These are phyloP conservation scores for Zaprionus ghesquierei DNA, from an alignment of 1,140 invertebrate genomes.

Conservation along the genomic window DNA sequence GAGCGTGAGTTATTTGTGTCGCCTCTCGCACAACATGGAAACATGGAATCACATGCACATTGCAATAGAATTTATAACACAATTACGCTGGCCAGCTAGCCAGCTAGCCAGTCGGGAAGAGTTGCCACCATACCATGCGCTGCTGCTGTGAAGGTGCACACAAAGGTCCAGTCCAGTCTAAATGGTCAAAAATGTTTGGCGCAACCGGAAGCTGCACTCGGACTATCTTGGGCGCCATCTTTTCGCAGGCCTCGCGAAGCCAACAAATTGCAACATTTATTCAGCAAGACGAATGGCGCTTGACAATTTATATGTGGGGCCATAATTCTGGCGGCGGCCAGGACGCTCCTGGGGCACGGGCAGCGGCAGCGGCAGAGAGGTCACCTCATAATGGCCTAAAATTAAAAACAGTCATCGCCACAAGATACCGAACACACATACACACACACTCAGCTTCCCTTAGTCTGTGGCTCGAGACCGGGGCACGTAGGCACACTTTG, in stretches of 20 bases:
- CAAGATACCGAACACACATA: constrained; percentile 49
- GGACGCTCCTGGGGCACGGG: background rate
- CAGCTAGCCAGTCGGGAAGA: too few relatives aligned
- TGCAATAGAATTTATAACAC: constrained; percentile 66
- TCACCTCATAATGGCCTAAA: constrained; percentile 76
- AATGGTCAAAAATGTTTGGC: constrained; percentile 50
- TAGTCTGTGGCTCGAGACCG: background rate
- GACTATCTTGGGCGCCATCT: constrained; percentile 57
- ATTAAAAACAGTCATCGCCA: constrained; percentile 76
- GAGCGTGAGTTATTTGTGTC: constrained; percentile 76
- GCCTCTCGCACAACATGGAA: constrained; percentile 12
- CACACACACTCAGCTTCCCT: too few relatives aligned
- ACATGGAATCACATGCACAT: constrained; percentile 28
- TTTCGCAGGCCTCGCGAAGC: constrained; percentile 57
- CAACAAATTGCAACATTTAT: constrained; percentile 82
- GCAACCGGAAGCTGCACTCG: constrained; percentile 58
- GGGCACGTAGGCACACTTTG: constrained; percentile 26
- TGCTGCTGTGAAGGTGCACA: constrained; percentile 65
- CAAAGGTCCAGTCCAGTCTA: constrained; percentile 20
- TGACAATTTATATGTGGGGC: constrained; percentile 80
- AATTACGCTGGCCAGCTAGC: constrained; percentile 22
- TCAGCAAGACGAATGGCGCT: constrained; percentile 79
- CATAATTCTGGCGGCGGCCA: constrained; percentile 65
- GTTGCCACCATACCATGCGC: background rate
- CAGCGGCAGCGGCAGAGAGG: background rate